A percentile compares a stretch with the other conserved stretches of the same genome.
These are phyloP conservation scores for Leistus spinibarbis DNA, from an alignment of 2,888 invertebrate species.

Conservation along the genomic window DNA sequence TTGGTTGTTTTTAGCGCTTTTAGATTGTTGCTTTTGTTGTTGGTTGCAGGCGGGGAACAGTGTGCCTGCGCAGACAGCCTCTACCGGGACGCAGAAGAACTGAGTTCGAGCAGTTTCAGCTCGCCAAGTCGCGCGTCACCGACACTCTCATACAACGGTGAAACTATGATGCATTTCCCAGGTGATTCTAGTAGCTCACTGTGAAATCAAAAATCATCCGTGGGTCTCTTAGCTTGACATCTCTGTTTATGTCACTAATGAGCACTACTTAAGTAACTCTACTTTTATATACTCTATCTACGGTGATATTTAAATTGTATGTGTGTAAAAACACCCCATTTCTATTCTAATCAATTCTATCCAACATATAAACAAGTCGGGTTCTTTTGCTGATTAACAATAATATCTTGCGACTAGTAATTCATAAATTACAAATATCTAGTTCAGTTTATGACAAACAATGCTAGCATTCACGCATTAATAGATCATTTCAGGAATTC, in stretches of 20 bases:
- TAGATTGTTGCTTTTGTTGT: slow-evolving; percentile 41
- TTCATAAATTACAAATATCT: too few relatives aligned
- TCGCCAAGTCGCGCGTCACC: slow-evolving; percentile 82
- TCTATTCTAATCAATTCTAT: background rate
- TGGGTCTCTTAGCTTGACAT: slow-evolving; percentile 22
- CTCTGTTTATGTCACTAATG: slow-evolving; percentile 6
- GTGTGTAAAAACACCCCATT: slow-evolving; percentile 1
- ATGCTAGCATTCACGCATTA: too few relatives aligned
- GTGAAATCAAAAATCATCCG: slow-evolving; percentile 45
- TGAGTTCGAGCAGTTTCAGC: slow-evolving; percentile 85
- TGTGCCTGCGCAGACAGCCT: slow-evolving; percentile 68
- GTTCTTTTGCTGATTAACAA: background rate
- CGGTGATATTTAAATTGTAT: slow-evolving; percentile 21
- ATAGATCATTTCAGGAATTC: too few relatives aligned
- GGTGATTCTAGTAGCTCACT: slow-evolving; percentile 76
- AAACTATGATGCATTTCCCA: slow-evolving; percentile 78
- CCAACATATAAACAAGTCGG: background rate
- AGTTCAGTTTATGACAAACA: too few relatives aligned
- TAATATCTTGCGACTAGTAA: background rate
- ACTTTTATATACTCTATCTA: slow-evolving; percentile 25
- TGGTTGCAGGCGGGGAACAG: slow-evolving; percentile 62
- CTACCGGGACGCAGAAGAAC: slow-evolving; percentile 69
- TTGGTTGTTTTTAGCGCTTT: slow-evolving; percentile 34
- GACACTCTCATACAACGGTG: slow-evolving; percentile 76
- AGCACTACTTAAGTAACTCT: slow-evolving; percentile 29